Conservation (phyloP, 2,113 vertebrate genomes). For the Hyperoodon ampullatus region DNA sequence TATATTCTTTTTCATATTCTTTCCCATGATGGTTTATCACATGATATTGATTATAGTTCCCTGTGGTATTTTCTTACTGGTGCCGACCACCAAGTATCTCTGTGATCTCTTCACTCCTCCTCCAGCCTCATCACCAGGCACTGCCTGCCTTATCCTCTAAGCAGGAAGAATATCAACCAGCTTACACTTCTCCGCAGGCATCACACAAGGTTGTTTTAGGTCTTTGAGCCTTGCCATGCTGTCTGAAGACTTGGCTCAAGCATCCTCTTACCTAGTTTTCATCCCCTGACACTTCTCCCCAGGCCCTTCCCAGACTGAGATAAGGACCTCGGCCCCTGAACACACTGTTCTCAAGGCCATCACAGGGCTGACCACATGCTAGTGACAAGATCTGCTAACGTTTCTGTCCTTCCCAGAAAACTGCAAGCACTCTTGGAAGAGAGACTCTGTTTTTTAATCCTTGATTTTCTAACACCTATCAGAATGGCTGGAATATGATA, state of each 20-base stretch:
- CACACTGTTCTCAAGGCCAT: rapidly evolving
- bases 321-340: neutral
- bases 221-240: neutral
- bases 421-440: neutral
- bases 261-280: neutral
- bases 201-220: neutral
- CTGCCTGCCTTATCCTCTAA: neutral
- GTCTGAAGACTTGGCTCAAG: neutral
- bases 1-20: neutral
- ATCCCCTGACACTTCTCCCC: neutral
- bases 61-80: neutral
- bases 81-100: too few species aligned
- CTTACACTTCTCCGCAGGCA: neutral
- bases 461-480: neutral
- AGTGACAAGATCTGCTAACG: neutral
- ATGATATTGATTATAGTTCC: neutral
- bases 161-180: neutral
- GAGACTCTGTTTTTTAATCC: neutral
- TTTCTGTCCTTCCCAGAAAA: neutral
- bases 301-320: neutral
- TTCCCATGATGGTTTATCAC: neutral
- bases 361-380: too few species aligned
- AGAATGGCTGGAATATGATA: neutral
- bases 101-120: rapidly evolving
- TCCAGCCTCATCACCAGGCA: neutral